Percentiles rank a stretch among this genome's conserved stretches.
Conservation (phyloP, 1,140 invertebrate genomes). For the Drosophila tropicalis region DNA sequence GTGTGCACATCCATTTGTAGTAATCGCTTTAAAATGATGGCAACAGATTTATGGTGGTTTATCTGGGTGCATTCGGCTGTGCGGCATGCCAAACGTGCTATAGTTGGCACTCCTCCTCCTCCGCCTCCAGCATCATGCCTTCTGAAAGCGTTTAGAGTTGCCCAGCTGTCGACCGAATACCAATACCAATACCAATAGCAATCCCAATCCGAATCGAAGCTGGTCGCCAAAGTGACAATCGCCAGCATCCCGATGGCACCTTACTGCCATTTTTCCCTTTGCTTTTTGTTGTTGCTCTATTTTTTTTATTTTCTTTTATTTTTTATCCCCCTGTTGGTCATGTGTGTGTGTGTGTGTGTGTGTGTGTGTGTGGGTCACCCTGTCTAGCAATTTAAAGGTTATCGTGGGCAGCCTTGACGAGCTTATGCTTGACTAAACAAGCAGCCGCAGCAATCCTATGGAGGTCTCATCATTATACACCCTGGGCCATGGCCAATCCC, state of each 20-base stretch:
- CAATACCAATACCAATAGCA: conserved; percentile 19
- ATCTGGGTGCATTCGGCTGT: conserved; percentile 74
- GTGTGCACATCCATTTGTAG: conserved; percentile 82
- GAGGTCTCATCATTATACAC: conserved; percentile 50
- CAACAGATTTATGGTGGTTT: conserved; percentile 82
- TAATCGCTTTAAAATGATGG: conserved; percentile 82
- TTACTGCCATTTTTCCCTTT: conserved; percentile 33
- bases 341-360: conserved; percentile 4
- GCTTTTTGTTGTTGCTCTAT: not conserved
- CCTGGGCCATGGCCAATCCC: conserved; percentile 15
- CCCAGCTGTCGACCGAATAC: conserved; percentile 33
- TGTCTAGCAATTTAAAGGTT: conserved; percentile 72
- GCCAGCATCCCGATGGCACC: conserved; percentile 41
- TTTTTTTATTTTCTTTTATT: not conserved
- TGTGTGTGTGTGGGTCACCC: conserved; percentile 35
- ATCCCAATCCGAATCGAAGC: conserved; percentile 26
- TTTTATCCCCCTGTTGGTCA: conserved; percentile 18
- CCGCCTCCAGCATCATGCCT: not conserved
- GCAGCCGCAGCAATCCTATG: conserved; percentile 20
- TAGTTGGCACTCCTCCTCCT: not conserved
- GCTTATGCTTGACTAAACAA: conserved; percentile 73
- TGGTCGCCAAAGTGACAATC: conserved; percentile 70
- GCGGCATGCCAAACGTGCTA: conserved; percentile 7
- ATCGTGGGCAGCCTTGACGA: conserved; percentile 72
- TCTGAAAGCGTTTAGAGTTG: conserved; percentile 50